Evolutionary conservation across 2,888 invertebrate genomes (phyloP).

Genomic region (Hypomecis punctinalis): DNA sequence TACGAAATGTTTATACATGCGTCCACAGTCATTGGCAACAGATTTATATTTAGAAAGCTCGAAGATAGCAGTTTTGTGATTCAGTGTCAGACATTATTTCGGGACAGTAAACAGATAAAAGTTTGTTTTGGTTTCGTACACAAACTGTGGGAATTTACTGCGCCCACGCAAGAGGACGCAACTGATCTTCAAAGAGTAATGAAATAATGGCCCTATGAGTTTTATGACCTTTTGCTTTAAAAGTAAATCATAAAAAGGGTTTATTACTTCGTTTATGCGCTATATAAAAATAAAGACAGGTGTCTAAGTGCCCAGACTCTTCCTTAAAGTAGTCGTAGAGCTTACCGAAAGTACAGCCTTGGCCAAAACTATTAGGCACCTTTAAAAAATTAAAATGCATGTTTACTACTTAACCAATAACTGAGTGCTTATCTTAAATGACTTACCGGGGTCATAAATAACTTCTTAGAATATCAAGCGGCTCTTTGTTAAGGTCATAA

Average conservation of each 20-base stretch:
- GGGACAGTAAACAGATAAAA: slow-evolving; percentile 60
- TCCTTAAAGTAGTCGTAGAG: background rate
- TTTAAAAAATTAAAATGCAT: too few species aligned
- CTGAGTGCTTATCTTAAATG: too few species aligned
- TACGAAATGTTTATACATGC: slow-evolving; percentile 19
- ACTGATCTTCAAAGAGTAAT: slow-evolving; percentile 13
- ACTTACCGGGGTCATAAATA: too few species aligned
- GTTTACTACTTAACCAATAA: too few species aligned
- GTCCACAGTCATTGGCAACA: slow-evolving; percentile 13
- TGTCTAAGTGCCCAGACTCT: background rate
- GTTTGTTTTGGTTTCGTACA: slow-evolving; percentile 35
- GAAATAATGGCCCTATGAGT: slow-evolving; percentile 14
- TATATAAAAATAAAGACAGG: slow-evolving; percentile 1
- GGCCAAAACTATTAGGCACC: too few species aligned
- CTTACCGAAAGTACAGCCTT: background rate
- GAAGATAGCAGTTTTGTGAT: slow-evolving; percentile 55
- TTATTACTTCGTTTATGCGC: slow-evolving; percentile 3
- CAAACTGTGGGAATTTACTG: slow-evolving; percentile 43
- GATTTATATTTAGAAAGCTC: slow-evolving; percentile 48
- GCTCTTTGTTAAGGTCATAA: too few species aligned
- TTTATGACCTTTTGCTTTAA: slow-evolving; percentile 3
- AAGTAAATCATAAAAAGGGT: slow-evolving; percentile 7
- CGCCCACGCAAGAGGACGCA: slow-evolving; percentile 17
- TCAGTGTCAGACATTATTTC: slow-evolving; percentile 65
- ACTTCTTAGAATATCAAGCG: too few species aligned